Evolutionary conservation across 2,888 invertebrate genomes (phyloP), one percentile per base, ranked within the genome.

Genomic region (Uloborus plumipes): DNA sequence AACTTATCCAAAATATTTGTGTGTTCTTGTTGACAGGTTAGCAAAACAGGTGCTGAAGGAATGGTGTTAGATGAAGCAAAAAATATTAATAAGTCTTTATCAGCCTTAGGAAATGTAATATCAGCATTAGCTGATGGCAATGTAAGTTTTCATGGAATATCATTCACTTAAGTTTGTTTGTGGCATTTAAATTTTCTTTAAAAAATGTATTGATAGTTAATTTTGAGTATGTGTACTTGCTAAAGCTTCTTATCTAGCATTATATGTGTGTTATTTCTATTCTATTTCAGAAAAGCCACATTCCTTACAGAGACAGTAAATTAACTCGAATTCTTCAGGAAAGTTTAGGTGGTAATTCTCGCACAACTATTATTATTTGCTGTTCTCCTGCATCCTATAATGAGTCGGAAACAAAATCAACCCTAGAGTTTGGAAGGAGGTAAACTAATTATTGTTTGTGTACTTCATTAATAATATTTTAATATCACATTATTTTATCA

Each of bases 41-140:
- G 98, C 87, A 99, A 99, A 92, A 99, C 99, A 87, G 99, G 99
- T 88, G 99, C 99, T 85, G 99, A 99, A 92, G 99, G 99, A 87
- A 95, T 97, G 75, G 98, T 99, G 61, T 91, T 99, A 85, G 99
- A 99, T 89, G 99, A 99, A 91, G 99, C 99, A 7, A 99, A 99
- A 91, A 99, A 99, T 90, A 99, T 99, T 89, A 99, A 99, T 91
- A 99, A 99, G 91, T 99, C 99, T 0, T 91, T 99, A 86, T 99
- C 99, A 49, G 99, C 99, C 3, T 92, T 99, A 88, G 99, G 99
- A 88, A 99, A 99, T 90, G 99, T 99, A 64, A 99, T 99, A 88
- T 97, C 99, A 83, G 99, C 99, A 13, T 91, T 99, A 87, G 99
- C 99, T 66, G 99, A 99, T 90, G 99, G 99, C 87, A 99, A 98